These are phyloP conservation scores for Luidia sarsii DNA, from an alignment of 53 echinoderm and acorn worm species.

Conservation along the genomic window DNA sequence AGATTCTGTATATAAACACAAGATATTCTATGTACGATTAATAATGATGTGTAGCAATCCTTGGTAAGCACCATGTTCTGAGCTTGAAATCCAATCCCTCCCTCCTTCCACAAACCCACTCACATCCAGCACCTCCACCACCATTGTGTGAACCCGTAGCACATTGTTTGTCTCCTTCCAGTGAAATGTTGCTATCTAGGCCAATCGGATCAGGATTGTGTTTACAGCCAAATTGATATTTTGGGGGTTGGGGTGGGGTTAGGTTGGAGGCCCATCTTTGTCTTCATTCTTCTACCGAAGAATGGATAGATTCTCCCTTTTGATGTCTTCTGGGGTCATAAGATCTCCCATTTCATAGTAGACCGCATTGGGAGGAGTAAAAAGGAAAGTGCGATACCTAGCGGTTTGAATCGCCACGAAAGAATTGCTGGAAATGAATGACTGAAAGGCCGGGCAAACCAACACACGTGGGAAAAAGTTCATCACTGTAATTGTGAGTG, in stretches of 20 bases:
- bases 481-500: slow-evolving; percentile 37
- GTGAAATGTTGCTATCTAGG: slow-evolving; percentile 1
- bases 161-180: neutral
- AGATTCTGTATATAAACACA: slow-evolving; percentile 25
- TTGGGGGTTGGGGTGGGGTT: too few species aligned
- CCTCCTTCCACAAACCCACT: too few species aligned
- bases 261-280: neutral
- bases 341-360: slow-evolving; percentile 15
- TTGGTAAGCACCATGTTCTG: neutral
- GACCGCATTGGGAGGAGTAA: slow-evolving; percentile 8
- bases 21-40: slow-evolving; percentile 30
- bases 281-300: neutral
- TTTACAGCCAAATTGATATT: slow-evolving; percentile 29
- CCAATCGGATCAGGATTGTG: slow-evolving; percentile 1
- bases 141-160: slow-evolving; percentile 8
- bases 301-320: neutral
- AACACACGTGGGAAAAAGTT: slow-evolving; percentile 10
- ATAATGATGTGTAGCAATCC: slow-evolving; percentile 6
- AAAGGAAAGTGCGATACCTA: slow-evolving; percentile 24
- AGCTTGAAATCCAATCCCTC: too few species aligned
- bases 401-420: slow-evolving; percentile 12
- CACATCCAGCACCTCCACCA: neutral
- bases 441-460: slow-evolving; percentile 7
- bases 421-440: slow-evolving; percentile 2
- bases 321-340: neutral